Evolutionary conservation across 2,797 vertebrate genomes (phyloP).

Genomic region (Heteromormyrus szaboi): DNA sequence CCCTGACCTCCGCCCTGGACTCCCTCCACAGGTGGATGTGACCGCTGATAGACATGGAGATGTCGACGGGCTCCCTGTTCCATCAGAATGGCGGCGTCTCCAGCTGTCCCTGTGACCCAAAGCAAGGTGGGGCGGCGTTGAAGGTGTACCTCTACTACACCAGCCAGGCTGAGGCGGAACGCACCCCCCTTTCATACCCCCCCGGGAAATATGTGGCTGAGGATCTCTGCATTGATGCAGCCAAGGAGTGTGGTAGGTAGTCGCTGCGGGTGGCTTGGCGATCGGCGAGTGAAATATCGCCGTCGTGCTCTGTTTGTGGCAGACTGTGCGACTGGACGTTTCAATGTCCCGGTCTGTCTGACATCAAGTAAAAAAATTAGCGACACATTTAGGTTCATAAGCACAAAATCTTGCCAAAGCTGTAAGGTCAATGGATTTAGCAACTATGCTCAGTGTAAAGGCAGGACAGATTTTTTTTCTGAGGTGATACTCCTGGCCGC

Average conservation of each 20-base stretch:
- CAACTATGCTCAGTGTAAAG: neutral
- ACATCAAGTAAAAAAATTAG: neutral
- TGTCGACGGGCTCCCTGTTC: conserved; percentile 44
- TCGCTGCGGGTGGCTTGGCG: neutral
- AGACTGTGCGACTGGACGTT: neutral
- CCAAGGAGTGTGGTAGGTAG: conserved; percentile 64
- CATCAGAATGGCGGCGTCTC: conserved; percentile 62
- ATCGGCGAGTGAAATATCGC: neutral
- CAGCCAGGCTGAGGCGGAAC: conserved; percentile 32
- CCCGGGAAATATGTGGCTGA: conserved; percentile 64
- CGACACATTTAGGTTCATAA: neutral
- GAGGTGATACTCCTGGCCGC: neutral
- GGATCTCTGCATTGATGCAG: conserved; percentile 61
- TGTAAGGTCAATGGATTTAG: neutral
- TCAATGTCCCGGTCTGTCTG: neutral
- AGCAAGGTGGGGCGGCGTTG: conserved; percentile 44
- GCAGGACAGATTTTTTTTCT: neutral
- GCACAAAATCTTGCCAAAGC: neutral
- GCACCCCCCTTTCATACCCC: conserved; percentile 53
- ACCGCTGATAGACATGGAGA: conserved; percentile 49
- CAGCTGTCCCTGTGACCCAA: conserved; percentile 41
- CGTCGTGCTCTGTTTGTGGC: neutral
- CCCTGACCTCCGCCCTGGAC: neutral
- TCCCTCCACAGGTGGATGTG: conserved; percentile 37
- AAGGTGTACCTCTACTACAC: conserved; percentile 59